Percentiles rank a stretch among this genome's conserved stretches.
Evolutionary conservation across 2,797 vertebrate species (phyloP).

Genomic region (Caiman crocodilus): DNA sequence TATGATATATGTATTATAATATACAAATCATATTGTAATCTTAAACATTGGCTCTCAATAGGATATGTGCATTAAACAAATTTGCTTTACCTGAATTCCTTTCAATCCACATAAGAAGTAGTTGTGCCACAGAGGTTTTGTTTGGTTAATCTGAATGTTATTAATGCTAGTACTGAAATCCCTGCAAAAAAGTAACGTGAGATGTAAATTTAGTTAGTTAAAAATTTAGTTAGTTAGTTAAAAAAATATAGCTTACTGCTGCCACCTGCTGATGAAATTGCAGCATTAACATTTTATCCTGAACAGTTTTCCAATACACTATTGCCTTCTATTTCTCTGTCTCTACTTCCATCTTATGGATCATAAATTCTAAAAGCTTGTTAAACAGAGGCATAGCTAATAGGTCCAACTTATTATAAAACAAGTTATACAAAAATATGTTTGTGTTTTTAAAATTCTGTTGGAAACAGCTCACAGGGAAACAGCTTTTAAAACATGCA

Average conservation of each 20-base stretch:
- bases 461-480: not conserved
- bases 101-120: constrained; percentile 98
- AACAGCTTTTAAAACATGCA: not conserved
- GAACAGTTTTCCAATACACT: not conserved
- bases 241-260: constrained; percentile 69
- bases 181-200: constrained; percentile 82
- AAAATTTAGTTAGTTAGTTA: not conserved
- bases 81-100: constrained; percentile 92
- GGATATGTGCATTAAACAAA: constrained; percentile 1
- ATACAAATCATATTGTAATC: not conserved
- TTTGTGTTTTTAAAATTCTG: not conserved
- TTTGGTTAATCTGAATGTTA: constrained; percentile 89
- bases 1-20: not conserved
- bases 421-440: not conserved
- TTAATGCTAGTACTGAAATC: constrained; percentile 86
- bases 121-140: constrained; percentile 93
- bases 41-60: not conserved
- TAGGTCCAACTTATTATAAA: not conserved
- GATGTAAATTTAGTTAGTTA: not conserved
- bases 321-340: not conserved
- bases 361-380: not conserved
- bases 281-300: not conserved
- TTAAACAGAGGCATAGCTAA: not conserved
- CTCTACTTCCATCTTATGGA: not conserved
- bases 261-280: constrained; percentile 79